Evolutionary conservation across 2,113 vertebrate species (phyloP), one percentile per base, ranked within the genome.

Genomic region (Podiceps cristatus): DNA sequence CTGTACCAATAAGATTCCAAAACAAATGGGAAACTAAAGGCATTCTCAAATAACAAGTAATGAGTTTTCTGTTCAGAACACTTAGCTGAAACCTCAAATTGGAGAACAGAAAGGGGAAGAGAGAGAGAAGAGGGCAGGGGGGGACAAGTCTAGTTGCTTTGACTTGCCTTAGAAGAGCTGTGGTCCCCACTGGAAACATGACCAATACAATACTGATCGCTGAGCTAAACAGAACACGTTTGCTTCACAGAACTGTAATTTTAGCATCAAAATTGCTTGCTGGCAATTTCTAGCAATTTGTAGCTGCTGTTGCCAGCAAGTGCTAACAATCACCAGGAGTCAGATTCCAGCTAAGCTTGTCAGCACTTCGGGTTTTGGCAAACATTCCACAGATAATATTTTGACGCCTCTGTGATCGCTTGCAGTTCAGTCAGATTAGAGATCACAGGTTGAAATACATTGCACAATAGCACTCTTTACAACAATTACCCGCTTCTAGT

Each of bases 321-420:
- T 49, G 35, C 78, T 96, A 90, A 86, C 71, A 82, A 95, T 53
- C 78, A 90, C 66, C 86, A 86, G 85, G 59, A 96, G 72, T 60
- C 53, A 69, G 71, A 79, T 62, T 82, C 78, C 88, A 80, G 86
- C 83, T 92, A 86, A 72, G 69, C 74, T 85, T 92, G 85, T 88
- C 95, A 92, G 93, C 93, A 88, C 91, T 96, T 83, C 7, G 31
- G 59, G 2, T 94, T 88, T 62, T 94, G 94, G 95, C 79, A 86
- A 88, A 69, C 49, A 27, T 53, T 83, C 73, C 78, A 60, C n/a
- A 62, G 88, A 94, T 85, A 91, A 67, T 68, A 53, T 69, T 96
- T 90, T 93, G 78, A 95, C 3, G 0, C 68, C 50, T 89, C 80
- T 69, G 40, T 68, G 63, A 78, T 89, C 68, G 62, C 88, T 91